Percentiles rank a stretch among this genome's conserved stretches.
These are phyloP conservation scores for Heteractis magnifica DNA, from an alignment of 92 coral and sea anemone species.

Conservation along the genomic window DNA sequence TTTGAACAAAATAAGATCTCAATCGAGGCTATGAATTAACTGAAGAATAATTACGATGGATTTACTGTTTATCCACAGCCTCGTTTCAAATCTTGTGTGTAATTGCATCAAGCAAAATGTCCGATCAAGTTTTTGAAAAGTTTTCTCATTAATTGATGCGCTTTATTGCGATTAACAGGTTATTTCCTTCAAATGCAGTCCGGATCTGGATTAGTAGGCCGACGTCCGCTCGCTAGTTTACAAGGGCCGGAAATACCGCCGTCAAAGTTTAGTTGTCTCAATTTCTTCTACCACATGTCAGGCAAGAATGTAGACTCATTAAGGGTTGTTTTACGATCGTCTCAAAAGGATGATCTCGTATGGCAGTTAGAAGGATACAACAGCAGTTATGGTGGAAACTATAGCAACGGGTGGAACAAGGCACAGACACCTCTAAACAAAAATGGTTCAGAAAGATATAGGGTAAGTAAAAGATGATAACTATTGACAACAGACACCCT, in stretches of 20 bases:
- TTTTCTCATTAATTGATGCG: no score
- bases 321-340: neutral
- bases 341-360: neutral
- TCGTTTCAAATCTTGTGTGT: no score
- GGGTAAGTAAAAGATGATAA: neutral
- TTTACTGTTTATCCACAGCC: no score
- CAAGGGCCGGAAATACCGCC: neutral
- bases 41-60: no score
- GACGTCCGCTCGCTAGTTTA: neutral
- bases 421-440: conserved; percentile 20
- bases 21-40: no score
- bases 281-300: conserved; percentile 5
- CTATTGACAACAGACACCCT: no score
- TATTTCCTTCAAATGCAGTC: neutral
- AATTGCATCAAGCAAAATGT: no score
- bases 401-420: conserved; percentile 14
- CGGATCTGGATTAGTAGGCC: neutral
- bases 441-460: neutral
- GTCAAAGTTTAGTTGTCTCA: neutral
- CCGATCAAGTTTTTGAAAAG: no score
- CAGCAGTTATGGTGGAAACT: neutral
- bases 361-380: conserved; percentile 27
- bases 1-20: no score
- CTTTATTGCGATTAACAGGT: neutral
- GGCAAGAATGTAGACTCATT: conserved; percentile 9